Conservation (phyloP, 2,888 invertebrate species). For the Lypha dubia region DNA sequence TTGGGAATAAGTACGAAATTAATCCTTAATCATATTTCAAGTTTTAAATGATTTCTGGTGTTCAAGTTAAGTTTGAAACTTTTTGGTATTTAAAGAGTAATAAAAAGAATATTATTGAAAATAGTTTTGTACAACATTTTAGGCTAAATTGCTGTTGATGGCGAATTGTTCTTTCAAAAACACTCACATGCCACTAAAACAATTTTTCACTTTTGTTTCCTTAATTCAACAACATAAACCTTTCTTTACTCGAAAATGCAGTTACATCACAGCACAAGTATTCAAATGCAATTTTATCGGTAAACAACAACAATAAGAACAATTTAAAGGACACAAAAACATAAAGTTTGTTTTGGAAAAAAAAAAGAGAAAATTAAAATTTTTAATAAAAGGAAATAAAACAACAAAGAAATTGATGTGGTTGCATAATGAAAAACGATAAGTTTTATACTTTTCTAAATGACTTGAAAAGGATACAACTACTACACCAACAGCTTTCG, state of each 20-base stretch:
- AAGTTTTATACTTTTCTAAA: slow-evolving; percentile 26
- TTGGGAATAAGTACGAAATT: too few relatives aligned
- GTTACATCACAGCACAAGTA: neutral
- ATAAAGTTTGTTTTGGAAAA: slow-evolving; percentile 60
- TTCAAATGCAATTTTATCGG: neutral
- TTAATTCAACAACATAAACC: neutral
- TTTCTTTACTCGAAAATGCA: neutral
- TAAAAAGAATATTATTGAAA: too few relatives aligned
- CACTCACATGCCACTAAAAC: slow-evolving; percentile 9
- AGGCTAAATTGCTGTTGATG: too few relatives aligned
- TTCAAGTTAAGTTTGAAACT: too few relatives aligned
- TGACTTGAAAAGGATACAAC: neutral
- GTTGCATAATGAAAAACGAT: slow-evolving; percentile 51
- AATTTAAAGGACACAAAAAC: neutral
- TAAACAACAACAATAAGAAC: slow-evolving; percentile 5
- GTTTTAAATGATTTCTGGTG: too few relatives aligned
- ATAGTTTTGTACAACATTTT: too few relatives aligned
- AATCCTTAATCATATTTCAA: too few relatives aligned
- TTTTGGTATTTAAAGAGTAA: too few relatives aligned
- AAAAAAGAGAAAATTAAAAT: slow-evolving; percentile 5
- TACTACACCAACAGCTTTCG: neutral
- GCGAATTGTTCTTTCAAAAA: neutral
- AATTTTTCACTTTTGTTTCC: neutral
- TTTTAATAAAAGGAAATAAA: neutral
- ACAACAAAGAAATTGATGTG: slow-evolving; percentile 29